Percentiles rank a stretch among this genome's conserved stretches.
Conservation (phyloP, 2,888 invertebrate species). For the Autographa pulchrina region DNA sequence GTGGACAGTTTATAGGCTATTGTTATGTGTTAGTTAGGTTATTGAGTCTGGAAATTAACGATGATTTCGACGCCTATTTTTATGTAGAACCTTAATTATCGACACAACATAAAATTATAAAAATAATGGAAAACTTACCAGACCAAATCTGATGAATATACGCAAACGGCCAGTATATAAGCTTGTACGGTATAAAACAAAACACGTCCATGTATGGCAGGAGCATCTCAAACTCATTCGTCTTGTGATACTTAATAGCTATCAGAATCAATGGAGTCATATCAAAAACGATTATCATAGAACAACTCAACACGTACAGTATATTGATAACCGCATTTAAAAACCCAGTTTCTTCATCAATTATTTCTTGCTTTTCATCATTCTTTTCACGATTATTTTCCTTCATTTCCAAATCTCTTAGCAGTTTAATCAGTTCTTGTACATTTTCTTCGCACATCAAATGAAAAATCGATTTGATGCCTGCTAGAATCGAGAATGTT, state of each 20-base stretch:
- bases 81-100: too few relatives aligned
- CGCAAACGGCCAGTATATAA: slow-evolving; percentile 67
- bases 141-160: slow-evolving; percentile 71
- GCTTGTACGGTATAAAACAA: slow-evolving; percentile 64
- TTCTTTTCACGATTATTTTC: slow-evolving; percentile 39
- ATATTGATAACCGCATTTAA: slow-evolving; percentile 61
- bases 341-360: slow-evolving; percentile 54
- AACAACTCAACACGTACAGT: slow-evolving; percentile 60
- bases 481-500: slow-evolving; percentile 55
- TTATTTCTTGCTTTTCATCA: slow-evolving; percentile 51
- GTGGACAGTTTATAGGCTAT: too few relatives aligned
- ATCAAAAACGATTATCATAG: slow-evolving; percentile 65
- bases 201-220: slow-evolving; percentile 70
- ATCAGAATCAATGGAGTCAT: slow-evolving; percentile 65
- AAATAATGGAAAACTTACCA: slow-evolving; percentile 51
- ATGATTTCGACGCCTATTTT: too few relatives aligned
- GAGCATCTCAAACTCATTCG: slow-evolving; percentile 62
- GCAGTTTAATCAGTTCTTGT: slow-evolving; percentile 45
- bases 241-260: slow-evolving; percentile 62
- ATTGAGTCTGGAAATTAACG: too few relatives aligned
- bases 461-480: slow-evolving; percentile 60
- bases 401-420: slow-evolving; percentile 59
- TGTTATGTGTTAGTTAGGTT: too few relatives aligned
- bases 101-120: too few relatives aligned
- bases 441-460: slow-evolving; percentile 53